phyloP scores from a whole-genome alignment of 2,888 invertebrate species.

The Leptopilina syphax region DNA sequence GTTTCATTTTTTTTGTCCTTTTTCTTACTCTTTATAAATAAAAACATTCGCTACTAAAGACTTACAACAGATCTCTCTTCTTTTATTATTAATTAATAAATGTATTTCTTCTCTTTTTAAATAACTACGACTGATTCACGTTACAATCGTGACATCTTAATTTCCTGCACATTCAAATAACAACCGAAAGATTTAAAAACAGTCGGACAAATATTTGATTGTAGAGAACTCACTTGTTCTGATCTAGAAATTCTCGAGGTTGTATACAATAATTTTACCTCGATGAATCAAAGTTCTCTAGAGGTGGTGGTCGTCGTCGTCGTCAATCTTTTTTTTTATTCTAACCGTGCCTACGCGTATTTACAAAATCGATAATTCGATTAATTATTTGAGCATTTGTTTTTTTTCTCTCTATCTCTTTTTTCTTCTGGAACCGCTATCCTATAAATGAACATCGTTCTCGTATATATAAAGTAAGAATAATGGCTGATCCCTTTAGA shows the following conservation, averaged over 20 bases:
- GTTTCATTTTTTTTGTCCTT: constrained; percentile 49
- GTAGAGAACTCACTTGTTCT: constrained; percentile 42
- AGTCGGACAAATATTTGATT: constrained; percentile 42
- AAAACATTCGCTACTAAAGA: constrained; percentile 41
- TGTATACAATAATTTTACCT: constrained; percentile 24
- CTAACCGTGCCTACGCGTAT: constrained; percentile 69
- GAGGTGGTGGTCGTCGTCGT: background rate
- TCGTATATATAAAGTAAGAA: constrained; percentile 16
- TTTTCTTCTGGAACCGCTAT: constrained; percentile 36
- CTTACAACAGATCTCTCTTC: constrained; percentile 17
- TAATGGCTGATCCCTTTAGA: constrained; percentile 21
- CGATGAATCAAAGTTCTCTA: constrained; percentile 30
- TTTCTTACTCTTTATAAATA: constrained; percentile 63
- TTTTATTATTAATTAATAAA: background rate
- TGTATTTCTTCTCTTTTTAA: constrained; percentile 12
- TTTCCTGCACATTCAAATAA: background rate
- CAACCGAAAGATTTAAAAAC: constrained; percentile 26
- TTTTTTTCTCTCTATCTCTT: too few relatives aligned
- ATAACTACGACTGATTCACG: constrained; percentile 29
- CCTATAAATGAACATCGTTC: constrained; percentile 15
- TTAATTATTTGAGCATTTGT: constrained; percentile 69
- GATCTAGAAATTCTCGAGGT: constrained; percentile 48
- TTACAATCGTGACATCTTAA: constrained; percentile 2
- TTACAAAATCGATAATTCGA: constrained; percentile 66
- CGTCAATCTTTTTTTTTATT: constrained; percentile 42